Evolutionary conservation across 2,113 vertebrate species (phyloP), one percentile per base, ranked within the genome.

Genomic region (Periophthalmodon schlosseri): DNA sequence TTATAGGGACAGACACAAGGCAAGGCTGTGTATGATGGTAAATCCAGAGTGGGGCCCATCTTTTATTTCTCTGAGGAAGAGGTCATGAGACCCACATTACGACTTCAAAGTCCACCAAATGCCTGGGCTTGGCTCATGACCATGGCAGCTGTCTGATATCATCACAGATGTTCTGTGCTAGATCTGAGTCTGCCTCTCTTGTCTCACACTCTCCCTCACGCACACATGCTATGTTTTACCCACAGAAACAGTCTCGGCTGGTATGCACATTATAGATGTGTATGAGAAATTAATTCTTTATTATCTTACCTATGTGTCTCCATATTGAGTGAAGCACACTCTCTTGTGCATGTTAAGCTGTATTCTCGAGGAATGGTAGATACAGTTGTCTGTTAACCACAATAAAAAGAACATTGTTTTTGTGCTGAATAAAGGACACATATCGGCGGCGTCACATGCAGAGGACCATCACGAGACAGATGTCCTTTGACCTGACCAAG

Each of bases 401-500:
- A 60, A 60, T 60, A 60, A 13, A 28, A 44, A 44, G 39, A 14
- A 4, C 8, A 57, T 24, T 5, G 21, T 60, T 23, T 0, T 60
- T 60, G 13, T 60, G 9, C 13, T 80, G 64, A 18, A 60, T 52
- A 33, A 77, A 99, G 97, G 97, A 99, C 76, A 99, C 97, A 5
- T 99, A 98, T 79, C 93, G 97, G 34, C 93, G 97, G 4, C 93
- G 98, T 18, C 97, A 99, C 89, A 97, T 99, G 94, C 97, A 99
- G 78, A 95, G 97, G 21, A 95, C 95, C 8, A 87, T 99, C 73
- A 98, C 97, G 0, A 94, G 97, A 18, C 98, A 99, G 82, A 98
- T 99, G 97, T 99, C 98, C 73, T 99, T 99, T 46, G 98, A 99
- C 81, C 93, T 99, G 76, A 98, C 98, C 33, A 99, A 99, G 81